Base-by-base conservation (phyloP, 2,888 invertebrate genomes). In the Petrolisthes manimaculis region DNA sequence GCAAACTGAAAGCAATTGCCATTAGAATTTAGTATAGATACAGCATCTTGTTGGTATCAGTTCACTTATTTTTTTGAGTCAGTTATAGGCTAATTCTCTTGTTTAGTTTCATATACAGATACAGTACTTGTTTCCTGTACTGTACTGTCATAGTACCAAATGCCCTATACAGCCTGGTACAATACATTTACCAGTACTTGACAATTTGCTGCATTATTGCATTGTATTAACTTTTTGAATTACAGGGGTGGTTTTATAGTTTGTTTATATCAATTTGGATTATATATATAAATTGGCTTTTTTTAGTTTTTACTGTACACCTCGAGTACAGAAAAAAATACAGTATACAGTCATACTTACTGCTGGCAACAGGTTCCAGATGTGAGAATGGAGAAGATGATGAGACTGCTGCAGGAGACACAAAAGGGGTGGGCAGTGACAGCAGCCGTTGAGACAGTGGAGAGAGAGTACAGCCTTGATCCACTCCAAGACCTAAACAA, bases 401-500 rank as follows among this genome's bases (percentile, higher is more conserved):
- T 94, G 8, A 92, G 93, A 21, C 92, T 94, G 6, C 92, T 94
- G 9, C 93, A 90, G 55, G 90, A 90, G 81, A 69, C 79, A 2
- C 81, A 89, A 71, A 79, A 85, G n/a, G 90, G 90, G 14, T 69
- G 92, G 85, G 92, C 92, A 37, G 80, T 93, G 71, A 93, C 93
- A 37, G 93, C 93, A 55, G 93, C 93, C 77, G 90, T 94, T n/a
- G 82, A 91, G 14, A 91, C 90, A 53, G 92, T 93, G 0, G 91
- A 92, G 51, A 92, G 92, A 56, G 92, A 93, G 90, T 93, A 93
- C 91, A 92, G 91, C 12, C 91, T 94, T 21, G 93, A 93, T 91
- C 93, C 93, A 0, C 92, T 94, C 5, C 93, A 94, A 91, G 94
- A 94, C 91, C 91, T 94, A 61, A 94, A 94, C 91, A 93, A 93